Conservation (phyloP, 2,113 vertebrate species). For the Cervus canadensis region DNA sequence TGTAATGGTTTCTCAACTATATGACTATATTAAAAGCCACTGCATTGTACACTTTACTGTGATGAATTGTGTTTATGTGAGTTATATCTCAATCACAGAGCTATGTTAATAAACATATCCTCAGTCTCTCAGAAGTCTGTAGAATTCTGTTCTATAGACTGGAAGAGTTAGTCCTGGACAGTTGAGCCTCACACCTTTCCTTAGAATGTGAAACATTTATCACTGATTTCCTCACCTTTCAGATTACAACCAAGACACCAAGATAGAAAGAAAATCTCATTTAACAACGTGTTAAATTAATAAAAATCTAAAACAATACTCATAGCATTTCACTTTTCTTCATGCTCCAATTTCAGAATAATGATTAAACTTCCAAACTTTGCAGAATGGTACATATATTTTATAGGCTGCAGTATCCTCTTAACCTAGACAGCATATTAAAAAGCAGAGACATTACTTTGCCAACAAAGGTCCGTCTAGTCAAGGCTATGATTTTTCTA, state of each 20-base stretch:
- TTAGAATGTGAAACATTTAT: neutral
- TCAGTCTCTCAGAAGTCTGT: neutral
- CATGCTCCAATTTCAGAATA: constrained; percentile 14
- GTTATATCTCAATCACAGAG: neutral
- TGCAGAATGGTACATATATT: neutral
- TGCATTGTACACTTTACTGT: neutral
- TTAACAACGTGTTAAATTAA: constrained; percentile 17
- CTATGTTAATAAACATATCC: neutral
- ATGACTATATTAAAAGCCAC: neutral
- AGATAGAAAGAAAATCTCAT: constrained; percentile 1
- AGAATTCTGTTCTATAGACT: neutral
- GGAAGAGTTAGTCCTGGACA: neutral
- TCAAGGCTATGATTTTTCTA: no score
- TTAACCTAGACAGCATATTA: neutral
- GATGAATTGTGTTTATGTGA: neutral
- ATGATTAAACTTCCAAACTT: constrained; percentile 45
- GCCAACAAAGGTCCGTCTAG: no score
- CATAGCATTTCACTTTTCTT: constrained; percentile 7
- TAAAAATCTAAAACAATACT: neutral
- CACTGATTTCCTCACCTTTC: neutral
- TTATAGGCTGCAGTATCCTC: neutral
- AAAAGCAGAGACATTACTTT: no score
- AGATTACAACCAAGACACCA: neutral
- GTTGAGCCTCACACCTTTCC: neutral
- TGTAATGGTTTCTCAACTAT: neutral